Evolutionary conservation across 1,140 invertebrate genomes (phyloP).

Genomic region (Pararge aegeria): DNA sequence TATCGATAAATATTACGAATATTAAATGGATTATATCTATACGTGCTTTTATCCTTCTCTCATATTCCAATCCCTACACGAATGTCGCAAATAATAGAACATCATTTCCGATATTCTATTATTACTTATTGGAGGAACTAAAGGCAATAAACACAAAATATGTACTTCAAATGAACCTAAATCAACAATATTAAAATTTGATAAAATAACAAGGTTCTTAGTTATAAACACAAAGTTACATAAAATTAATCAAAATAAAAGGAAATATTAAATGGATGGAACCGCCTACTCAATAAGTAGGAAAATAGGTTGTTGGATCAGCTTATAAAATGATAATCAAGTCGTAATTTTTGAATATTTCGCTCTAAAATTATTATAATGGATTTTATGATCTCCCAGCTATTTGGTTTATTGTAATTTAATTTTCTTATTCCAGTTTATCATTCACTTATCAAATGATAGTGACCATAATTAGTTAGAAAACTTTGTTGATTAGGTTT

Average conservation of each 20-base stretch:
- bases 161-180: not conserved
- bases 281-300: not conserved
- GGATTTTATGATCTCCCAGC: not conserved
- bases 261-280: not conserved
- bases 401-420: not conserved
- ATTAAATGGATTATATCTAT: constrained; percentile 7
- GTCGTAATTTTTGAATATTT: not conserved
- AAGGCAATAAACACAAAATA: not conserved
- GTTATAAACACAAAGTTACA: not conserved
- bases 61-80: constrained; percentile 14
- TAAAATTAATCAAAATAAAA: not conserved
- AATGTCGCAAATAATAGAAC: not conserved
- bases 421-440: not conserved
- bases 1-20: constrained; percentile 10
- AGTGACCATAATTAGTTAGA: not conserved
- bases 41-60: constrained; percentile 14
- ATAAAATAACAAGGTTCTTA: not conserved
- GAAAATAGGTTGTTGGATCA: not conserved
- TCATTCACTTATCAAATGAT: not conserved
- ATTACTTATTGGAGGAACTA: not conserved
- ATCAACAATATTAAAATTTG: not conserved
- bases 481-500: not conserved
- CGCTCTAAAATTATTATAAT: not conserved
- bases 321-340: not conserved
- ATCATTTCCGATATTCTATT: not conserved